Evolutionary conservation across 2,888 invertebrate genomes (phyloP), one percentile per base, ranked within the genome.

Genomic region (Troides helena): DNA sequence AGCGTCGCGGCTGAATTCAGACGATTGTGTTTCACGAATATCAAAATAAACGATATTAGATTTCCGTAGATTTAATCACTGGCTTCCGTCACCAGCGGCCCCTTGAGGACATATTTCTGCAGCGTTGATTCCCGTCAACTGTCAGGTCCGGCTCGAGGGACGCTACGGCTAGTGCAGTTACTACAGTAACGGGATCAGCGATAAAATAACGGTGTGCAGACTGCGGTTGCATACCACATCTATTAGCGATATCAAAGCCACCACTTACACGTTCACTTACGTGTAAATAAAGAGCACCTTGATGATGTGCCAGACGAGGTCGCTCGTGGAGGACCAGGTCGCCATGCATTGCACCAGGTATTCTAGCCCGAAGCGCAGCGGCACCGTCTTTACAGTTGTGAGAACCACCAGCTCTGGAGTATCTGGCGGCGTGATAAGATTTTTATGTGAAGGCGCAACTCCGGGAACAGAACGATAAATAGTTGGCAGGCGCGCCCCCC

Each of bases 201-300:
- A 30, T 30, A 5, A 3, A 30, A 30, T 30, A 30, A 5, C 30
- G 30, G 30, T 30, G 30, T 7, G 50, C 50, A 50, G 6, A 50
- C 50, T 17, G 50, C 14, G 50, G 12, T 8, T 50, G 18, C 7
- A 50, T 18, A 18, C 50, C 30, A 30, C 30, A 30, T 30, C 30
- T 30, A 30, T 30, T 30, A 30, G 30, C 5, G 30, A 30, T 30
- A 30, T 5, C 30, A 30, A 30, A 30, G 50, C 50, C 50, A 50
- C 14, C 50, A 50, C 0, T 50, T 14, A 53, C 53, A 53, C 18
- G 14, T 17, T 62, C 69, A 89, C 93, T 92, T 75, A 94, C 94
- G 95, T 93, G 86, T 97, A 98, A 65, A 98, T 94, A 46, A 96
- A 89, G 21, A 96, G 86, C 65, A 95, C 92, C 82, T 96, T 96